phyloP scores from a whole-genome alignment of 2,797 vertebrate genomes.

The Sebastes itinus region DNA sequence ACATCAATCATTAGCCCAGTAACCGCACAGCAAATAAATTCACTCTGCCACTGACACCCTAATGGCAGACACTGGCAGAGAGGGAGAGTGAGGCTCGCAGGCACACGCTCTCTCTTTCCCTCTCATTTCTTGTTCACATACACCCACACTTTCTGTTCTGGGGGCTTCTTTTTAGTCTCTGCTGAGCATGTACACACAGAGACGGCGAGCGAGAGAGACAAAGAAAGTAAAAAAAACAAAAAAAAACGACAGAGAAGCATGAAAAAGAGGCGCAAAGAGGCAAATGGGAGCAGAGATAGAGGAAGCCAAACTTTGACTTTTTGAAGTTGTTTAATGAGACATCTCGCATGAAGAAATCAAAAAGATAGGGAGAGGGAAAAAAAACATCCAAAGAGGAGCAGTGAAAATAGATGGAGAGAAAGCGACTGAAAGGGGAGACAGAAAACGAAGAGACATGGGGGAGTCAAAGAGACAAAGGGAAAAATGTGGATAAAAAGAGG shows the following conservation, averaged over 20 bases:
- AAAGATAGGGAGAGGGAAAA: neutral
- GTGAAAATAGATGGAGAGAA: constrained; percentile 61
- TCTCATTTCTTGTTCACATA: constrained; percentile 72
- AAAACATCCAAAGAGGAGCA: constrained; percentile 38
- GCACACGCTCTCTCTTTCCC: constrained; percentile 60
- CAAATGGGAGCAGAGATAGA: constrained; percentile 68
- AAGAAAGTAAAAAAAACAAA: neutral
- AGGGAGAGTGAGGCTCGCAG: constrained; percentile 73
- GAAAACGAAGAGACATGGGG: constrained; percentile 21
- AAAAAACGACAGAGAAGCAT: constrained; percentile 34
- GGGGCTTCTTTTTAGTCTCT: constrained; percentile 69
- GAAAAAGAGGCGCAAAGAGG: constrained; percentile 55
- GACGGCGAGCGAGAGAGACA: constrained; percentile 40
- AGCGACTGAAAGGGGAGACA: constrained; percentile 13
- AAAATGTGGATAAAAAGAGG: constrained; percentile 23
- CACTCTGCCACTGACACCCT: constrained; percentile 94
- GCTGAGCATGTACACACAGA: constrained; percentile 63
- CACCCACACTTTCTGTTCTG: constrained; percentile 75
- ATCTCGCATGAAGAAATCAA: constrained; percentile 51
- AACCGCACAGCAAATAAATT: constrained; percentile 96
- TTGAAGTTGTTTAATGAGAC: constrained; percentile 79
- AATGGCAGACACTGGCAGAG: constrained; percentile 87
- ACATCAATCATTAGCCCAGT: constrained; percentile 98
- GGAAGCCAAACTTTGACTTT: constrained; percentile 75
- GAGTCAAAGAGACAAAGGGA: constrained; percentile 30